phyloP scores from a whole-genome alignment of 35 echinoderm and acorn worm genomes.

The Diadema setosum region DNA sequence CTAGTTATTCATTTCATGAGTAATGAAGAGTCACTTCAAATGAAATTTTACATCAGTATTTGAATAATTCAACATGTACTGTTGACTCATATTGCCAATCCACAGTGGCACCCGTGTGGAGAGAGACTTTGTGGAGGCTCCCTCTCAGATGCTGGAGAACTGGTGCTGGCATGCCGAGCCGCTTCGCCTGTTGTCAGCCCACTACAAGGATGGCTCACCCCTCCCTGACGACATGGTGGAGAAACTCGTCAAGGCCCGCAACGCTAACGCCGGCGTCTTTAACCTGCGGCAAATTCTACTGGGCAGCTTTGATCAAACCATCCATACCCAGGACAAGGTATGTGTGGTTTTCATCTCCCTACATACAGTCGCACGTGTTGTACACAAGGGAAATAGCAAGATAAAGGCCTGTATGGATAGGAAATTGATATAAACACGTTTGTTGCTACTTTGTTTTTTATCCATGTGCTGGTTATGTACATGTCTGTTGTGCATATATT shows the following conservation, averaged over 20 bases:
- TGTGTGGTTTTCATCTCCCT: neutral
- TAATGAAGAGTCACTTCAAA: too few relatives aligned
- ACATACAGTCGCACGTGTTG: too few relatives aligned
- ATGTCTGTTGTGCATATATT: too few relatives aligned
- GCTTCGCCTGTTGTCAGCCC: conserved; percentile 71
- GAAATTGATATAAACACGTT: too few relatives aligned
- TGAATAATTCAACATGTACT: too few relatives aligned
- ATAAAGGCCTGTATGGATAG: too few relatives aligned
- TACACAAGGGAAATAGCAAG: too few relatives aligned
- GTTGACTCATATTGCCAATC: too few relatives aligned
- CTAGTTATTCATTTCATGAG: too few relatives aligned
- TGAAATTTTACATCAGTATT: too few relatives aligned
- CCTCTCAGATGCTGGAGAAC: conserved; percentile 99
- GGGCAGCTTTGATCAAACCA: conserved; percentile 92
- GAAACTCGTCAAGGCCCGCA: conserved; percentile 85
- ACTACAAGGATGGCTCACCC: conserved; percentile 75
- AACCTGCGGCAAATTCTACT: conserved; percentile 94
- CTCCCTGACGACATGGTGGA: conserved; percentile 96
- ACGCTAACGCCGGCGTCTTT: conserved; percentile 97
- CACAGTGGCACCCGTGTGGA: conserved; percentile 89
- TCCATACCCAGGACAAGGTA: conserved; percentile 82
- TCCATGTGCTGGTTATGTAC: too few relatives aligned
- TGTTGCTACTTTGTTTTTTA: too few relatives aligned
- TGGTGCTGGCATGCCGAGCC: conserved; percentile 97
- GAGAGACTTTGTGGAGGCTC: conserved; percentile 98